These are phyloP conservation scores for Ectemnius continuus DNA, from an alignment of 2,888 invertebrate genomes.

Conservation along the genomic window DNA sequence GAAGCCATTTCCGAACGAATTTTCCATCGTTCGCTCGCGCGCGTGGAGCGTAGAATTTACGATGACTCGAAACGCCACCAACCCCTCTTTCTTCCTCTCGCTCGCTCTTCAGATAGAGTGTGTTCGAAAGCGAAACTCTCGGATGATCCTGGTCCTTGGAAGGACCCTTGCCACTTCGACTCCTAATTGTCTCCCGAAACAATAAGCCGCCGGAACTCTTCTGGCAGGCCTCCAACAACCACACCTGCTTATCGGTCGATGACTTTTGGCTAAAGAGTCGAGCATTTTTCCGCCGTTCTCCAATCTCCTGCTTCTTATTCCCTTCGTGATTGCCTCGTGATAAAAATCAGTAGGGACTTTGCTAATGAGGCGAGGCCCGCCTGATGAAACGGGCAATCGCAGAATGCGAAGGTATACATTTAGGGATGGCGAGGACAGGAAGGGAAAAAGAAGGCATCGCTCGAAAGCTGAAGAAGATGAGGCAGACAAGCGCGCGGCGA, in stretches of 20 bases:
- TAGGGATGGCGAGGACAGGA: no score
- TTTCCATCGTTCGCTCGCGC: conserved; percentile 66
- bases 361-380: neutral
- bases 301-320: neutral
- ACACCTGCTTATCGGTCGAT: neutral
- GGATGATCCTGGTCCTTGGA: neutral
- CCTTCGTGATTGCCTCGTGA: neutral
- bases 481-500: no score
- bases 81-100: no score
- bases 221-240: conserved; percentile 49
- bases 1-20: conserved; percentile 74
- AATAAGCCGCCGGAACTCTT: conserved; percentile 56
- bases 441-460: no score
- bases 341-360: neutral
- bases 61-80: conserved; percentile 38
- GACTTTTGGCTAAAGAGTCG: neutral
- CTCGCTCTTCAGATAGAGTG: neutral
- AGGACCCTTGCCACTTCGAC: neutral
- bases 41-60: conserved; percentile 61
- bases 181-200: conserved; percentile 57
- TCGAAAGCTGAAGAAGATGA: no score
- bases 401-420: neutral
- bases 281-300: neutral
- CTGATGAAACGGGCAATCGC: neutral
- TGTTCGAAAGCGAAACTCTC: neutral